These are phyloP conservation scores for Hydropsyche tenuis DNA, from an alignment of 1,140 invertebrate genomes.

Conservation along the genomic window DNA sequence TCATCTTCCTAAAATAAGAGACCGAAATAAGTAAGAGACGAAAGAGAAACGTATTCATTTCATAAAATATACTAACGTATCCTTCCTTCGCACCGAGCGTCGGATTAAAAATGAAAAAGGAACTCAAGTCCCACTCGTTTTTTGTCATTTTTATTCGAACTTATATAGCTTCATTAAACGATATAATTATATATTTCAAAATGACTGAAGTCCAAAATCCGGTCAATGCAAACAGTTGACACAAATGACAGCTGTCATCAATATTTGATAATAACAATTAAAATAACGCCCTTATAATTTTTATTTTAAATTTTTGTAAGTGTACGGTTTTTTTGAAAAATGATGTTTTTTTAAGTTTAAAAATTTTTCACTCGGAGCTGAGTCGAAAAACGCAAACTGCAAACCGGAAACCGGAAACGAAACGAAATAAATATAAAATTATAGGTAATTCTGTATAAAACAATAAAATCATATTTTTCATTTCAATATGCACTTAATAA, in stretches of 20 bases:
- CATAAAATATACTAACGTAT: slow-evolving; percentile 52
- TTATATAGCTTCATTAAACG: too few relatives aligned
- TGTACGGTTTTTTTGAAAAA: too few relatives aligned
- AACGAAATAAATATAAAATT: too few relatives aligned
- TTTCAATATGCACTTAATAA: too few relatives aligned
- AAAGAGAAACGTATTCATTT: neutral
- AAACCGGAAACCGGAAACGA: too few relatives aligned
- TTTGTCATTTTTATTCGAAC: slow-evolving; percentile 58
- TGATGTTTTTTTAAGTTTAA: too few relatives aligned
- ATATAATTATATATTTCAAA: neutral
- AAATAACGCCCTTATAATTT: too few relatives aligned
- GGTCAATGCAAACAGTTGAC: neutral
- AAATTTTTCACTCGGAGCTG: too few relatives aligned
- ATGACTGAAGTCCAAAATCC: neutral
- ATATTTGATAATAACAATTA: neutral
- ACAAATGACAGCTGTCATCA: neutral
- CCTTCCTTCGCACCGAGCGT: slow-evolving; percentile 60
- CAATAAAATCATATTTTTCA: too few relatives aligned
- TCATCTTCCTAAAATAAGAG: slow-evolving; percentile 73
- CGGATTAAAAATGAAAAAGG: slow-evolving; percentile 62
- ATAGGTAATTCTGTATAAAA: too few relatives aligned
- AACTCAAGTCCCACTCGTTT: slow-evolving; percentile 57
- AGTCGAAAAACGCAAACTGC: too few relatives aligned
- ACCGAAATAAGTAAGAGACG: neutral
- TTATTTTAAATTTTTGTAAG: too few relatives aligned